Evolutionary conservation across 1,140 invertebrate genomes (phyloP).

Genomic region (Drosophila repleta): DNA sequence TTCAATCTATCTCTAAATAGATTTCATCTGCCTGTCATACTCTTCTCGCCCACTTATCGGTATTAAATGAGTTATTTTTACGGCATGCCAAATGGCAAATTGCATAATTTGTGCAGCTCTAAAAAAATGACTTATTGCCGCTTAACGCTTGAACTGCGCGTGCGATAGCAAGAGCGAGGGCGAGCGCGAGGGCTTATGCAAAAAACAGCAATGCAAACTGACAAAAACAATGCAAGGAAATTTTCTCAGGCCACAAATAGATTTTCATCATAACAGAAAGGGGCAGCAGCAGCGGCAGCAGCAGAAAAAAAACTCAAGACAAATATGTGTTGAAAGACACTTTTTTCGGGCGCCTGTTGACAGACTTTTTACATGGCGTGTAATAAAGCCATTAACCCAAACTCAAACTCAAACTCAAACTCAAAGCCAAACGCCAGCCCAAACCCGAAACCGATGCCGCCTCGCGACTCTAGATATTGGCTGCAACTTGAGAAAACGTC

Average conservation of each 20-base stretch:
- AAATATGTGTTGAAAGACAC: constrained; percentile 60
- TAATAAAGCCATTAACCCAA: constrained; percentile 41
- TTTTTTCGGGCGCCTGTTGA: constrained; percentile 36
- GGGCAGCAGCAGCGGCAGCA: too few species aligned
- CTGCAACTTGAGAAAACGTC: constrained; percentile 27
- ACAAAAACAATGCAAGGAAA: constrained; percentile 64
- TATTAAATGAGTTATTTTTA: constrained; percentile 30
- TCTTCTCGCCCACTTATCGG: constrained; percentile 2
- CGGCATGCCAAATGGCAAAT: constrained; percentile 37
- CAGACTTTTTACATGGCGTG: constrained; percentile 56
- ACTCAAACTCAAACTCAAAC: background rate
- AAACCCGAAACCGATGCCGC: background rate
- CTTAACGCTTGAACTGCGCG: background rate
- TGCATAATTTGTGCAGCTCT: constrained; percentile 54
- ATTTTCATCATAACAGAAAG: constrained; percentile 51
- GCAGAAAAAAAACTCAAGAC: constrained; percentile 12
- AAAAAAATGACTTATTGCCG: constrained; percentile 64
- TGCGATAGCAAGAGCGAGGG: background rate
- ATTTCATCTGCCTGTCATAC: too few species aligned
- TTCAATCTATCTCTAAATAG: too few species aligned
- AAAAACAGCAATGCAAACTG: constrained; percentile 10
- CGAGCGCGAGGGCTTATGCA: background rate
- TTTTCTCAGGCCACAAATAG: constrained; percentile 59
- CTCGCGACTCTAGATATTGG: constrained; percentile 6
- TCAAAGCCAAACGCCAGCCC: background rate